phyloP scores from a whole-genome alignment of 2,113 vertebrate species.

The Melanotaenia duboulayi region DNA sequence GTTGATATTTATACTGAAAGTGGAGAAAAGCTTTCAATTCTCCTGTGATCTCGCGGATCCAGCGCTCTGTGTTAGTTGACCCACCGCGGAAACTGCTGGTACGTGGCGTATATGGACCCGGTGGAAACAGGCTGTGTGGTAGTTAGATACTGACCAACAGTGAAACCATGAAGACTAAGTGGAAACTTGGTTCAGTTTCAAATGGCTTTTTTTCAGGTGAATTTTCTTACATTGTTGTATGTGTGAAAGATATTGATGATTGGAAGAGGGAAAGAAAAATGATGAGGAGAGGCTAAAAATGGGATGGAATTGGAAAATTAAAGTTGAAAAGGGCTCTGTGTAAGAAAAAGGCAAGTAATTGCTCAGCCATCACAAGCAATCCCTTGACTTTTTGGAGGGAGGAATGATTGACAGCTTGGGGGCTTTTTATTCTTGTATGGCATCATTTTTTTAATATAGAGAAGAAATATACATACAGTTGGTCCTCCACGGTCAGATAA shows the following conservation, averaged over 20 bases:
- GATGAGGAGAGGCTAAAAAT: not conserved
- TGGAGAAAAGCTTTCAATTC: no score
- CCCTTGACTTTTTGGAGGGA: not conserved
- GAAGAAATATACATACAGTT: not conserved
- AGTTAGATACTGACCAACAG: no score
- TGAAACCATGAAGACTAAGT: slow-evolving; percentile 13
- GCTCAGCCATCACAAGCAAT: not conserved
- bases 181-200: slow-evolving; percentile 34
- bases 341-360: no score
- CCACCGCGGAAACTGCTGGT: no score
- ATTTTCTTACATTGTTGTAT: not conserved
- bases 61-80: no score
- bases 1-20: no score
- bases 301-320: not conserved
- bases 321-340: no score
- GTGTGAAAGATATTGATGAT: not conserved
- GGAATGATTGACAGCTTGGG: not conserved
- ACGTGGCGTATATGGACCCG: no score
- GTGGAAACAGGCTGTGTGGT: no score
- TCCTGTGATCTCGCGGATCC: no score
- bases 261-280: not conserved
- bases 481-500: not conserved
- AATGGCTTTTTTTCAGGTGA: slow-evolving; percentile 32
- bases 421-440: not conserved
- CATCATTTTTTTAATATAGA: not conserved